Conservation (phyloP, 1,140 invertebrate genomes). For the Hypsibius dujardini region DNA sequence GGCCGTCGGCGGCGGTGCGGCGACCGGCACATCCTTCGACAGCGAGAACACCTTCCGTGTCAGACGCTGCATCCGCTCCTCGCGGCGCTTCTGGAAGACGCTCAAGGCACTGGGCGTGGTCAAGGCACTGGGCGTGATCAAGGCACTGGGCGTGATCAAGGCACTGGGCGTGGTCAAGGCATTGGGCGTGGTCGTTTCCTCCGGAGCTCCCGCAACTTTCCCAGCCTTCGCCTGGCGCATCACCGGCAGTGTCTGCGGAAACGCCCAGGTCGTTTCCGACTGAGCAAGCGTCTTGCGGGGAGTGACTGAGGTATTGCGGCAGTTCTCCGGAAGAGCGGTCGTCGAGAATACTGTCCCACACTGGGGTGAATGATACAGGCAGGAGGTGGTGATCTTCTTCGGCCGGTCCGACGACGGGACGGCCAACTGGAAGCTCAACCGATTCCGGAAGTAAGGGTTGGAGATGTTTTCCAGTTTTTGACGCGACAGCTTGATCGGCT, state of each 20-base stretch:
- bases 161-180: no score
- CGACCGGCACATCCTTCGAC: background rate
- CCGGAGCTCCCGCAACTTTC: no score
- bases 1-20: background rate
- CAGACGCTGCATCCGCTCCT: background rate
- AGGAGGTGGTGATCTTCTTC: background rate
- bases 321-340: background rate
- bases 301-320: no score
- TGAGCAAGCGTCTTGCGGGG: background rate
- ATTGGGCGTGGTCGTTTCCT: no score
- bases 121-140: background rate
- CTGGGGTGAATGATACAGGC: background rate
- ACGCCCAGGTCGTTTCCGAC: background rate
- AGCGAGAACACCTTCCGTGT: constrained; percentile 7
- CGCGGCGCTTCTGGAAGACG: background rate
- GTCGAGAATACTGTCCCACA: constrained; percentile 1
- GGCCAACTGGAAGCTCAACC: background rate
- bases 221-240: background rate
- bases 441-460: constrained; percentile 6
- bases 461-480: background rate
- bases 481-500: background rate
- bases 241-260: background rate
- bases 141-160: no score
- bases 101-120: background rate
- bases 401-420: background rate